Base-by-base conservation (phyloP, 2,113 vertebrate species). In the Brachionichthys hirsutus region DNA sequence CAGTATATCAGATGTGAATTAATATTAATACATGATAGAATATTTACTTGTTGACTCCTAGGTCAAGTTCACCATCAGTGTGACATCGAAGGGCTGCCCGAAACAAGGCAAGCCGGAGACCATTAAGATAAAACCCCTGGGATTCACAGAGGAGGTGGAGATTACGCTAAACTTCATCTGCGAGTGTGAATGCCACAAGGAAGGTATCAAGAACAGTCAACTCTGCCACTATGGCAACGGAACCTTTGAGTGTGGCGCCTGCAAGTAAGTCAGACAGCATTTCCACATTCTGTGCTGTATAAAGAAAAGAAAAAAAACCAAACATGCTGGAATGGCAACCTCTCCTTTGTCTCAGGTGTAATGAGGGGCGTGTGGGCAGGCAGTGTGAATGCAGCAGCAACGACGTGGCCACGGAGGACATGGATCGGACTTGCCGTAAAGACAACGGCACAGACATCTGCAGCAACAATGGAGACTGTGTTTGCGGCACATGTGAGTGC, bases 401-500 rank as follows among this genome's bases (percentile, higher is more conserved):
- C 45, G 95, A 98, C 60, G 94, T 98, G 3, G 94, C 94, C 62
- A 96, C 94, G 13, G 95, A 98, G 75, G 97, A 99, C 73, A 94
- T 98, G 94, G 95, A 98, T 40, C 93, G 93, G n/a, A 95, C 94
- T 84, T 98, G 97, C 81, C 92, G 95, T 24, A 94, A 93, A 40
- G 94, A 94, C 75, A 99, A 98, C 75, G 91, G 94, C 24, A 96
- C 95, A 0, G 95, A 96, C 73, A 96, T 98, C 80, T 99, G 97
- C 78, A 98, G 94, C 70, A 98, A 96, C 88, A 97, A 95, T 2
- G 97, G 97, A 4, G 97, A 98, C n/a, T 99, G 97, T 14, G 93
- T 99, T 63, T 99, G 97, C 40, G 97, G 97, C 24, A 94, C 94
- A 0, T 99, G 97, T 0, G 94, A 98, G 24, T 99, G 97, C 76